Conservation (phyloP, 1,140 invertebrate species). For the Drosophila trapezifrons region DNA sequence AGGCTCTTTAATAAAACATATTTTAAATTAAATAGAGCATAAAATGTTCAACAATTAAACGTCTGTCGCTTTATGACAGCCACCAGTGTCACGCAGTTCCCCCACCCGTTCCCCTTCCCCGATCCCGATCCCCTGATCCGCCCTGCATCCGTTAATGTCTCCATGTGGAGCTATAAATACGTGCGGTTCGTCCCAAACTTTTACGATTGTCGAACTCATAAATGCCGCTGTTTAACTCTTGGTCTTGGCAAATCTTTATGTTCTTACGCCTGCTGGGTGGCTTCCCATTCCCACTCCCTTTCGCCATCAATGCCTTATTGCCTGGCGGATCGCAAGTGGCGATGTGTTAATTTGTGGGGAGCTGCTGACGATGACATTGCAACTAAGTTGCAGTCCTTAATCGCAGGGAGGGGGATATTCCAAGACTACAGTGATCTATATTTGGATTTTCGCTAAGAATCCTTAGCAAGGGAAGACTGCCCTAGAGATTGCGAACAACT, state of each 20-base stretch:
- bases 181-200: constrained; percentile 54
- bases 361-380: constrained; percentile 30
- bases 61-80: constrained; percentile 59
- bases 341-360: constrained; percentile 73
- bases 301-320: constrained; percentile 9
- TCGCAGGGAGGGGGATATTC: not conserved
- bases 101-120: not conserved
- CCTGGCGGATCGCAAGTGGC: constrained; percentile 52
- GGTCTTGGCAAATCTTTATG: constrained; percentile 72
- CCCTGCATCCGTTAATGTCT: constrained; percentile 56
- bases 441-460: not conserved
- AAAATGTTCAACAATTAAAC: constrained; percentile 81
- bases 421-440: constrained; percentile 1
- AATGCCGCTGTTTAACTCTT: constrained; percentile 61
- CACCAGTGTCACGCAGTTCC: constrained; percentile 31
- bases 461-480: too few species aligned
- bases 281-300: constrained; percentile 37
- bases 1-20: constrained; percentile 82
- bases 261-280: constrained; percentile 68
- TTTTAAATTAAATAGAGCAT: constrained; percentile 80
- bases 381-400: constrained; percentile 61
- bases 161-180: constrained; percentile 76
- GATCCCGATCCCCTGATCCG: not conserved
- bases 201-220: constrained; percentile 73
- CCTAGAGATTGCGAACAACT: too few species aligned